Base-by-base conservation (phyloP, 2,888 invertebrate species). In the Chironomus tentans region DNA sequence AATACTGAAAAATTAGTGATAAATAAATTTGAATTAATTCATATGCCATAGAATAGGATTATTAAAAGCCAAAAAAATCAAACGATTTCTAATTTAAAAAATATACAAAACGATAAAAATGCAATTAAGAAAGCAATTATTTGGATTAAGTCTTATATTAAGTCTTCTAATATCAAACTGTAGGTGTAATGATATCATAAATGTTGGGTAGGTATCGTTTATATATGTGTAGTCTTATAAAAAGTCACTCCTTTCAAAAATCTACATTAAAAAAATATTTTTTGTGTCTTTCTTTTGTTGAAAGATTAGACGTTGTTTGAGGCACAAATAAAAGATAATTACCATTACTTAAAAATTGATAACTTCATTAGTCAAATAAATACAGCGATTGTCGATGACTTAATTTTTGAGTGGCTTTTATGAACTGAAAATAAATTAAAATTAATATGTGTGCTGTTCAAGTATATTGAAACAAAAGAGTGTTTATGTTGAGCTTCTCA, bases 131-230 rank as follows among this genome's bases (percentile, higher is more conserved):
- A 74, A 74, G 48, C 74, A 74, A 74, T 62, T 74, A 68, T 28
- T 74, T 65, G 74, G 74, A 74, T 74, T 74, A 68, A 76, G 76
- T 48, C 12, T 76, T 12, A 46, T 76, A 68, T 2, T 76, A 28
- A 76, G 76, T 50, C 69, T 76, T 47, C 47, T 74, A 68, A 68
- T 74, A 65, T 68, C 74, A 47, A 74, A 68, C 76, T 69, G 76
- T 76, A 76, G 69, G 68, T 76, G 76, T 69, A 76, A 76, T 48
- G 76, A 76, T 46, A 76, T 76, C 68, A 76, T 76, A 69, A 76
- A 69, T 69, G 69, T 56, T 28, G 69, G 76, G 76, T 76, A 68
- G 69, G 76, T 76, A 69, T 68, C 38, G 10, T 38, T 10, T 10
- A 38, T 38, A 10, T 4, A 38, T 10, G 38, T 38, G 38, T 38